phyloP scores from a whole-genome alignment of 2,888 invertebrate species.

The Patella ulyssiponensis region DNA sequence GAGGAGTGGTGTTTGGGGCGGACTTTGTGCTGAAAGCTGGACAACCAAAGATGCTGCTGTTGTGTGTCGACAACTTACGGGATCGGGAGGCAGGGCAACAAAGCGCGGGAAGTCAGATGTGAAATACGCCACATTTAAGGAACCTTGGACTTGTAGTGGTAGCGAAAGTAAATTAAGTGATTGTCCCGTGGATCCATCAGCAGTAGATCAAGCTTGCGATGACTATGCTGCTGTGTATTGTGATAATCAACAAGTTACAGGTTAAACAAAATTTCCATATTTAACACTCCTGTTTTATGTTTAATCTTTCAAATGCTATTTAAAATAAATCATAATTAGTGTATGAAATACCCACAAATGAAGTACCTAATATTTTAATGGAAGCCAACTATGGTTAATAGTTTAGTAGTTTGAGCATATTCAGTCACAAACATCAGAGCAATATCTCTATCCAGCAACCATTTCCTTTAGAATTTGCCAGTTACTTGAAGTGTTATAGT shows the following conservation, averaged over 20 bases:
- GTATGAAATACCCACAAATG: too few relatives aligned
- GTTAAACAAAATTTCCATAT: background rate
- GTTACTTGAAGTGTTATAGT: too few relatives aligned
- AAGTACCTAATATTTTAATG: too few relatives aligned
- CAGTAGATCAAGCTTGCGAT: background rate
- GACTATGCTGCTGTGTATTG: background rate
- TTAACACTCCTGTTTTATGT: too few relatives aligned
- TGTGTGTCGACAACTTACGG: background rate
- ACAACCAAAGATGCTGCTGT: background rate
- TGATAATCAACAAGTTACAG: background rate
- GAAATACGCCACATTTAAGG: background rate
- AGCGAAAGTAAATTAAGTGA: background rate
- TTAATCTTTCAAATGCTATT: too few relatives aligned
- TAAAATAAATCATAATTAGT: too few relatives aligned
- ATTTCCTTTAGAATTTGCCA: too few relatives aligned
- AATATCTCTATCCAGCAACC: too few relatives aligned
- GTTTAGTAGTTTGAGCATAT: too few relatives aligned
- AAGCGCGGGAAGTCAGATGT: background rate
- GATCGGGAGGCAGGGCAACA: background rate
- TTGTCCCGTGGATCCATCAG: background rate
- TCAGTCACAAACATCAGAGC: too few relatives aligned
- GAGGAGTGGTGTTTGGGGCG: slow-evolving; percentile 1
- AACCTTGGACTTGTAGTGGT: background rate
- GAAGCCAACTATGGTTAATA: too few relatives aligned
- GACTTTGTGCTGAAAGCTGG: slow-evolving; percentile 5